Conservation (phyloP, 1,140 invertebrate genomes). For the Rhizoglyphus robini region DNA sequence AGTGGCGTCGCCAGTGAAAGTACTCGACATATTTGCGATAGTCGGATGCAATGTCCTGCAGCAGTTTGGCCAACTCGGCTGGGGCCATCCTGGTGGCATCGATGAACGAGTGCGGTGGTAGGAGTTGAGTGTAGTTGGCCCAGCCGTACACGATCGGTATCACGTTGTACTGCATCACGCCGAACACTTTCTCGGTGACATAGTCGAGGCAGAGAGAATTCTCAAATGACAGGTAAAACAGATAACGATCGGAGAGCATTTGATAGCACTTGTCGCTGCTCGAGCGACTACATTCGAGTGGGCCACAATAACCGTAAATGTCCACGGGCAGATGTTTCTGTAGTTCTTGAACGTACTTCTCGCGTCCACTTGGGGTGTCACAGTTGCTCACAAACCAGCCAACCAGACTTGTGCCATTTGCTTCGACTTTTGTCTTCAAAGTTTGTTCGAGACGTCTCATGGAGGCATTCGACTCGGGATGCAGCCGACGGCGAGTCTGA, state of each 20-base stretch:
- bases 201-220: slow-evolving; percentile 35
- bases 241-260: slow-evolving; percentile 27
- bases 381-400: slow-evolving; percentile 54
- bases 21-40: slow-evolving; percentile 29
- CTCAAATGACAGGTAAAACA: slow-evolving; percentile 35
- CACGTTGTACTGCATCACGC: slow-evolving; percentile 28
- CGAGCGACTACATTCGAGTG: slow-evolving; percentile 22
- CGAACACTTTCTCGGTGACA: slow-evolving; percentile 35
- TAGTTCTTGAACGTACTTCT: slow-evolving; percentile 42
- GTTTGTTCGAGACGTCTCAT: too few relatives aligned
- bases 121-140: slow-evolving; percentile 31
- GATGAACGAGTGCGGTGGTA: slow-evolving; percentile 36
- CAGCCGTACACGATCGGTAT: slow-evolving; percentile 34
- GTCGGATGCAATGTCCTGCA: slow-evolving; percentile 27
- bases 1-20: slow-evolving; percentile 30
- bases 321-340: slow-evolving; percentile 44
- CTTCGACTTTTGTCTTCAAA: slow-evolving; percentile 25
- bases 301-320: slow-evolving; percentile 50
- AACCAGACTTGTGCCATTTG: slow-evolving; percentile 30
- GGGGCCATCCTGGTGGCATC: slow-evolving; percentile 30
- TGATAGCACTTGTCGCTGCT: slow-evolving; percentile 26
- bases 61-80: slow-evolving; percentile 27
- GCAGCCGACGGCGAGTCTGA: slow-evolving; percentile 20
- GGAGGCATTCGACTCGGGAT: too few relatives aligned
- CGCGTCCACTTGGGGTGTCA: slow-evolving; percentile 37